Evolutionary conservation across 2,888 invertebrate genomes (phyloP), one percentile per base, ranked within the genome.

Genomic region (Eurytoma californica): DNA sequence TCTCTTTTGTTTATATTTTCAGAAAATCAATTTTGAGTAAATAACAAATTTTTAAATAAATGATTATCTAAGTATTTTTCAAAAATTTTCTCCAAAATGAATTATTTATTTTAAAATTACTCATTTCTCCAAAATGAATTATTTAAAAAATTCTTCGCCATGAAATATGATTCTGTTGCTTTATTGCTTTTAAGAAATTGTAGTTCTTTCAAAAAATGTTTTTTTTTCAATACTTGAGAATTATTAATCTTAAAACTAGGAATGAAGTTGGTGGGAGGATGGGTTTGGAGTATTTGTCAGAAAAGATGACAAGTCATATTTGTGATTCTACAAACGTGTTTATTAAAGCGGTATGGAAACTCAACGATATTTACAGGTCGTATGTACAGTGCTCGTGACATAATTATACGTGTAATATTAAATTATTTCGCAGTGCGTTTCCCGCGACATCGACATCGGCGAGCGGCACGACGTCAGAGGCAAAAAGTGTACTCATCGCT

Each of bases 321-420:
- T 87, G 82, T 88, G 87, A 90, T 91, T 91, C 92, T 92, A 92
- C 91, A 92, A 92, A 92, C 91, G 91, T 81, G 69, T 91, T 91
- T 92, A 92, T 92, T 92, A 92, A 92, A 92, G 92, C 92, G 91
- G 91, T 91, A 91, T 92, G 90, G 91, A 92, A 92, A 92, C 91
- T 92, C 92, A 92, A 92, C 92, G 91, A 92, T 90, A 90, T 91
- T 91, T 91, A 91, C 91, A 91, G 87, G 86, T 88, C 86, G 85
- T 90, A 90, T 90, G 88, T 81, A 91, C 89, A 90, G 75, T 85
- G 83, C 82, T 73, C 82, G 82, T 81, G 82, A 78, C 72, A 82
- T 80, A 77, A 80, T 80, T 67, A 78, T 85, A 84, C 83, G 82
- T 82, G 82, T 83, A 84, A 83, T 83, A 77, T 78, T 73, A 58